Evolutionary conservation across 2,113 vertebrate genomes (phyloP), one percentile per base, ranked within the genome.

Genomic region (Smithornis capensis): DNA sequence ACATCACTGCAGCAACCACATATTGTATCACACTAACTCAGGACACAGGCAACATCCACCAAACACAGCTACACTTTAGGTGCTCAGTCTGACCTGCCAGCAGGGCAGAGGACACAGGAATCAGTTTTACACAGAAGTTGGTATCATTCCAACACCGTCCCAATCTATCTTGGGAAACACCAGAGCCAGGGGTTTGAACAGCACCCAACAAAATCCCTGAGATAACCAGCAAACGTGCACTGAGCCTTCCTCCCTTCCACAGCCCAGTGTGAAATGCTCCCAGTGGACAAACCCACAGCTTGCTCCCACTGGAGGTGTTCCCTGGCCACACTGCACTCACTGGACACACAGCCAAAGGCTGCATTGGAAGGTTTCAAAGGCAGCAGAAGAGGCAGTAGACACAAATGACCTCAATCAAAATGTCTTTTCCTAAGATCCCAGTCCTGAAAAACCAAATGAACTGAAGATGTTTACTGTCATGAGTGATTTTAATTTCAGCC

Each of bases 241-340:
- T 31, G 75, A 85, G 28, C 71, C 12, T 38, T 69, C 40, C 57
- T 69, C 45, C 63, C 0, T 0, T 15, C 15, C 70, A 16, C 44
- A 65, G 80, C 71, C 40, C 25, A 37, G 27, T 7, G 75, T 64
- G 28, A 29, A 91, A 33, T 0, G 10, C 2, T 29, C 59, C 44
- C 67, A 81, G 24, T 12, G 21, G 0, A 18, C 6, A 69, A 45
- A 59, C 7, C 33, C 45, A 29, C 0, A 0, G 45, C 50, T 76
- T 14, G 28, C n/a, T 82, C 19, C 56, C 10, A 6, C 44, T 7
- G 33, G 19, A 82, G 56, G 8, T 31, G 19, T 47, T 60, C 57
- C 49, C 62, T 60, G 40, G 3, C 22, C 12, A 0, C 1, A 3
- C 24, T 29, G 69, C 2, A 4, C 59, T 62, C 44, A 4, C 55